Base-by-base conservation (phyloP, 1,140 invertebrate genomes). In the Drosophila triauraria region DNA sequence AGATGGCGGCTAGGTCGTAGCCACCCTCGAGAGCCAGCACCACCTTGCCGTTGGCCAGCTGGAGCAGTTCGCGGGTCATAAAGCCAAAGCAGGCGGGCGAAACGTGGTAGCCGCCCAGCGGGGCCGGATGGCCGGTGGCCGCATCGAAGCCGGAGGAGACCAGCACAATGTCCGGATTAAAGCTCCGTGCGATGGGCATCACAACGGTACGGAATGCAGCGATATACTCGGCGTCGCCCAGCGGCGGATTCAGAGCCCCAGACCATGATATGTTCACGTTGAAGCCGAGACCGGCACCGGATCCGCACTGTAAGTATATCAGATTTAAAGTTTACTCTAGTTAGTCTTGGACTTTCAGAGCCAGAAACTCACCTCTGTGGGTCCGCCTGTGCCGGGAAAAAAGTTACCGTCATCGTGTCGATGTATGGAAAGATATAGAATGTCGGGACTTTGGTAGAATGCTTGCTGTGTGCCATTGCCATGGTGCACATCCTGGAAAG, bases 391-490 rank as follows among this genome's bases (percentile, higher is more conserved):
- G 62, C 99, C 99, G 25, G 99, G 99, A 94, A 99, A 99, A 94
- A 99, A 99, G 93, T 99, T 99, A 51, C 99, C 99, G 93, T 99
- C 98, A 94, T 99, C 99, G 95, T 99, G 99, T 78, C 99, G 96
- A 95, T 99, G 99, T 92, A 99, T 96, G 76, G 98, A 99, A 79
- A 99, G 95, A 93, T 99, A 99, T 76, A 99, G 94, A 76, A 99
- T 97, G 87, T 96, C 95, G 20, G 97, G 96, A 93, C 99, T 98
- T 91, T 98, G 96, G 93, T 99, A 99, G 94, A 99, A 99, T 93
- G 98, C 98, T 93, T 99, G 98, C 93, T 99, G 99, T 25, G 99
- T 99, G 50, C 99, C 99, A 94, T 99, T 99, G 15, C 99, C 99
- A 94, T 99, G 99, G 94, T 99, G 99, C 58, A 99, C 98, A 94